Evolutionary conservation across 2,888 invertebrate genomes (phyloP), one percentile per base, ranked within the genome.

Genomic region (Lasioglossum vierecki): DNA sequence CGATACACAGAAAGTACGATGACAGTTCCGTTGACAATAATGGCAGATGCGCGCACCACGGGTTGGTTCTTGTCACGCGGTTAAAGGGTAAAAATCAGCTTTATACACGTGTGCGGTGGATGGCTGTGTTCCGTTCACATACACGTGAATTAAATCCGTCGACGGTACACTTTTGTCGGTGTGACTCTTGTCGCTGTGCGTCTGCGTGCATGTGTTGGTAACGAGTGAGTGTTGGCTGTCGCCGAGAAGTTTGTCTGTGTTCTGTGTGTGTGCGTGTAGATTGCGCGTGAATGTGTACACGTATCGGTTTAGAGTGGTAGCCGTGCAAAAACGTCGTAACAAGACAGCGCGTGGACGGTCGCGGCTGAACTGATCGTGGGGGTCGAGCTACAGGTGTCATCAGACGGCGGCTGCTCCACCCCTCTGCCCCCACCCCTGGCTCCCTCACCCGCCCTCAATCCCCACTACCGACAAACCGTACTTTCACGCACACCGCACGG

Each of bases 321-420:
- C 88, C 91, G 91, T 91, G 89, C 92, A 91, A 90, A 90, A 91
- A 90, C 89, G 88, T 91, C 84, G 88, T 81, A 83, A 86, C 88
- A 87, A 86, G 89, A 89, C 88, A 89, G 91, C 94, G 93, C 93
- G 94, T 92, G 93, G 93, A 94, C 93, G 93, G 94, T 93, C 94
- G 94, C 94, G 94, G 89, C 93, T 92, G 92, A 92, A 94, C 94
- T 94, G 94, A 94, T 92, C 93, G 92, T 89, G 92, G 91, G 90
- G 90, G 90, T 90, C 92, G 91, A 93, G 94, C 94, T 92, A 94
- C 94, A 94, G 94, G 94, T 94, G 94, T 94, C 94, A 94, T 93
- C 93, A 88, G 92, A 90, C 91, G 88, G 86, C 73, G 83, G 79
- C 74, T 79, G 87, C 88, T 83, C 83, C 88, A 80, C 91, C 87